Evolutionary conservation across 2,888 invertebrate species (phyloP).

Genomic region (Euplexia lucipara): DNA sequence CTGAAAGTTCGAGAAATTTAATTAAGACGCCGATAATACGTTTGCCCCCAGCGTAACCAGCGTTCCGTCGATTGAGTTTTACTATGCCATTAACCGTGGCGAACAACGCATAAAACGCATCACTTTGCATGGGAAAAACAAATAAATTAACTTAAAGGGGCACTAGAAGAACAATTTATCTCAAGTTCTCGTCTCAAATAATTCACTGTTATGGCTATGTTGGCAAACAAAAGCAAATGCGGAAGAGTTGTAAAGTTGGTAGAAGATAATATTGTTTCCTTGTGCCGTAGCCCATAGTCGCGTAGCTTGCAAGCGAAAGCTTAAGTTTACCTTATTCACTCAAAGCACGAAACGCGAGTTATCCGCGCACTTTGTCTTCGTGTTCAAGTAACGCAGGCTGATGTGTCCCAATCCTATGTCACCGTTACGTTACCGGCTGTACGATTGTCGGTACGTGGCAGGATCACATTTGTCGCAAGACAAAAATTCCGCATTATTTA

Average conservation of each 20-base stretch:
- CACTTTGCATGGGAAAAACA: conserved; percentile 81
- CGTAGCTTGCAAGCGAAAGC: conserved; percentile 48
- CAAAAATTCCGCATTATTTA: conserved; percentile 70
- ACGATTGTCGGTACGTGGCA: conserved; percentile 64
- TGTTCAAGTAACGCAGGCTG: conserved; percentile 69
- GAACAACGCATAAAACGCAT: conserved; percentile 77
- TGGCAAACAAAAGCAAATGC: conserved; percentile 68
- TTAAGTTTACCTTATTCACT: conserved; percentile 55
- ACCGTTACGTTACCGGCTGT: conserved; percentile 43
- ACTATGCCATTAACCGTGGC: conserved; percentile 71
- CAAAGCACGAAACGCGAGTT: conserved; percentile 55
- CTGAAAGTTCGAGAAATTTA: conserved; percentile 52
- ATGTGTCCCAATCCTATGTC: conserved; percentile 65
- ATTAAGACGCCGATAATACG: conserved; percentile 55
- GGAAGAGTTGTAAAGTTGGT: conserved; percentile 70
- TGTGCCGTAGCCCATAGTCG: conserved; percentile 35
- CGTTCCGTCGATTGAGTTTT: conserved; percentile 67
- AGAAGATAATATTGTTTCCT: conserved; percentile 68
- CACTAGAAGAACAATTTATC: conserved; percentile 78
- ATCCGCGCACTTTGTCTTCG: conserved; percentile 66
- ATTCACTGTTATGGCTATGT: conserved; percentile 76
- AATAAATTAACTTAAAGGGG: conserved; percentile 82
- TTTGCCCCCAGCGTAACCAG: conserved; percentile 54
- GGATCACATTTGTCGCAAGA: conserved; percentile 72
- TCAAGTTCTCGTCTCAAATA: conserved; percentile 73